phyloP scores from a whole-genome alignment of 2,113 vertebrate species.

The Charadrius vociferus region DNA sequence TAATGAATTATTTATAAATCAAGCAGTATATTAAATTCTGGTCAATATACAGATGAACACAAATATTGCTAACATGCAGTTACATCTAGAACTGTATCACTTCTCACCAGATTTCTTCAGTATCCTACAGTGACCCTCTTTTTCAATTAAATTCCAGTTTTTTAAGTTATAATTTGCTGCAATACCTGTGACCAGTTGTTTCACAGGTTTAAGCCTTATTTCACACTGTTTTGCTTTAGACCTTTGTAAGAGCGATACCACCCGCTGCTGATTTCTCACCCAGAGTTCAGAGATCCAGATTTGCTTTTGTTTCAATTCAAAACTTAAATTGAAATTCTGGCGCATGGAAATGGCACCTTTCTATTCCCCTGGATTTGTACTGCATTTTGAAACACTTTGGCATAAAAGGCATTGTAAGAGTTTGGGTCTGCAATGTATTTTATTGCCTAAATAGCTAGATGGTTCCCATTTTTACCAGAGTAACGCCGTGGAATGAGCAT shows the following conservation, averaged over 20 bases:
- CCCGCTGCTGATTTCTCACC: background rate
- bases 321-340: background rate
- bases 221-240: background rate
- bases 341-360: background rate
- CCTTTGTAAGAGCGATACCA: background rate
- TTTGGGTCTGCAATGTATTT: background rate
- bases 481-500: background rate
- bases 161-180: background rate
- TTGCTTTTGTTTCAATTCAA: background rate
- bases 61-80: background rate
- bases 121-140: background rate
- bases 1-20: background rate
- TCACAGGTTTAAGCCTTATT: background rate
- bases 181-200: background rate
- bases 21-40: background rate
- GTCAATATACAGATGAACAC: background rate
- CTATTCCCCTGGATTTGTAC: background rate
- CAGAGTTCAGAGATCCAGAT: conserved; percentile 9
- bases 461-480: background rate
- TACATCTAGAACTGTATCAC: background rate
- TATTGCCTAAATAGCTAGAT: conserved; percentile 2
- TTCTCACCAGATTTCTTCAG: background rate
- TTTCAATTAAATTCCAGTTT: background rate
- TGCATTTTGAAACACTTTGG: conserved; percentile 1
- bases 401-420: background rate